Base-by-base conservation (phyloP, 2,113 vertebrate genomes). In the Oophaga pumilio region DNA sequence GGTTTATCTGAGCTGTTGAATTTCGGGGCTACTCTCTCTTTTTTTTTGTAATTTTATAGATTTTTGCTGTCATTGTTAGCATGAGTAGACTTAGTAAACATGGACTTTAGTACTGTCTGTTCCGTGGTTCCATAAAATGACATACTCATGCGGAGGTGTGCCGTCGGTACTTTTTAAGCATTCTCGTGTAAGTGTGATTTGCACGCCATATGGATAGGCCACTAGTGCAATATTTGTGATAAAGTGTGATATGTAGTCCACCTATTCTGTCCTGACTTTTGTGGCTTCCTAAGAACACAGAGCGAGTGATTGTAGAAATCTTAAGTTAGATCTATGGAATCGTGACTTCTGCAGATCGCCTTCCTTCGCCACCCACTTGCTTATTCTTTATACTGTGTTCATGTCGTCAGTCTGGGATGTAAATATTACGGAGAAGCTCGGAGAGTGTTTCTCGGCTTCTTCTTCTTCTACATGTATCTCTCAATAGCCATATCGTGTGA, bases 211-310 rank as follows among this genome's bases (percentile, higher is more conserved):
- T 91, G 93, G 93, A 93, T 91, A 91, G 94, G 93, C 94, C 92
- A 92, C 92, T 87, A 91, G 95, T 96, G 94, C 94, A 94, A 95
- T 94, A 94, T 92, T 90, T 90, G 91, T 92, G 91, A 89, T 92
- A n/a, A 88, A 76, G 89, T 91, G 92, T 90, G 91, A 52, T 64
- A 26, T 53, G 62, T 83, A 53, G 49, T 53, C 49, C 62, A 59
- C 77, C 24, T 69, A 53, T 26, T 83, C n/a, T 49, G 5, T 83
- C n/a, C 62, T 69, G 43, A 43, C 81, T 83, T 83, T 49, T 83
- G 43, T 83, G 81, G 81, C 62, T 83, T 66, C n/a, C 8, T 66
- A 83, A 69, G 49, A 53, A n/a, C 62, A 68, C 43, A 24, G 62
- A 83, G 49, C 81, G 28, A 69, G 81, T 28, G 81, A 62, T n/a